Percentiles rank a stretch among this genome's conserved stretches.
phyloP scores from a whole-genome alignment of 2,888 invertebrate genomes.

The Drosophila bunnanda region DNA sequence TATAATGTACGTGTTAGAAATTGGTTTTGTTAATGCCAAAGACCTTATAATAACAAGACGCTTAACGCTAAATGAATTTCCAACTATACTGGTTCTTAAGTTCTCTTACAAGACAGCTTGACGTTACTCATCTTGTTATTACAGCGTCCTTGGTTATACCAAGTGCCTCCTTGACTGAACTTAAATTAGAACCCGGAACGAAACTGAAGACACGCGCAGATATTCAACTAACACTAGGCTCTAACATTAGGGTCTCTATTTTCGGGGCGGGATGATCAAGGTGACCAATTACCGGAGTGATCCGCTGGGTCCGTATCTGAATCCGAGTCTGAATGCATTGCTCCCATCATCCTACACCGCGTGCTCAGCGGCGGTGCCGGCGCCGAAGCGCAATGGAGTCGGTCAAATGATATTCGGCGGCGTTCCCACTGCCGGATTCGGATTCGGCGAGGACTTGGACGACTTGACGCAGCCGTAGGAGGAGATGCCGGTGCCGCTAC shows the following conservation, averaged over 20 bases:
- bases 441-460: conserved; percentile 83
- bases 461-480: conserved; percentile 84
- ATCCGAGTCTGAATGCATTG: not conserved
- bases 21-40: not conserved
- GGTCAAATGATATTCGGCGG: conserved; percentile 85
- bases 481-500: conserved; percentile 80
- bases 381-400: conserved; percentile 85
- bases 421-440: conserved; percentile 60
- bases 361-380: conserved; percentile 83
- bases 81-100: no score
- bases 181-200: conserved; percentile 9
- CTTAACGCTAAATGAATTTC: not conserved
- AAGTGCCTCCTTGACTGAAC: not conserved
- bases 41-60: not conserved
- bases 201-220: conserved; percentile 36
- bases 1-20: not conserved
- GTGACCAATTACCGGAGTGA: conserved; percentile 16
- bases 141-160: not conserved
- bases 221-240: conserved; percentile 65
- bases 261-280: conserved; percentile 29
- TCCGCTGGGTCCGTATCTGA: not conserved
- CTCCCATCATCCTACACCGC: conserved; percentile 71
- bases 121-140: not conserved
- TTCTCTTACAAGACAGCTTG: no score
- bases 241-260: conserved; percentile 50